Percentiles rank a stretch among this genome's conserved stretches.
phyloP scores from a whole-genome alignment of 2,888 invertebrate genomes.

The Apodemia duryi region DNA sequence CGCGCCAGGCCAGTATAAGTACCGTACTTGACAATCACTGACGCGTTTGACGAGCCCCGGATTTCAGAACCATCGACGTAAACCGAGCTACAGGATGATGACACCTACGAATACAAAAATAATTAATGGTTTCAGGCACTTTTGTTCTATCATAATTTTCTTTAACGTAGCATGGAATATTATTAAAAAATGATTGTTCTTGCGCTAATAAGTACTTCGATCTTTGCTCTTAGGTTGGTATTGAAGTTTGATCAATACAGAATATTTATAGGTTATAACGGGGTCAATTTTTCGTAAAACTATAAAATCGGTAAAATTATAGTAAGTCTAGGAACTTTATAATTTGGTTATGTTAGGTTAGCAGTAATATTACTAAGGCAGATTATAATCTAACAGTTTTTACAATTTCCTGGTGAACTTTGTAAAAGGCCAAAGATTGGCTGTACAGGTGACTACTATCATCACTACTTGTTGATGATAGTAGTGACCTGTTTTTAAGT shows the following conservation, averaged over 20 bases:
- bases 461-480: too few species aligned
- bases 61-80: constrained; percentile 98
- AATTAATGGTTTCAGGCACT: background rate
- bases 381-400: too few species aligned
- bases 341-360: too few species aligned
- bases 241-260: background rate
- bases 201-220: background rate
- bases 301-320: too few species aligned
- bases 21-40: constrained; percentile 94
- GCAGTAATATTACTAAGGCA: too few species aligned
- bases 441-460: too few species aligned
- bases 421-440: too few species aligned
- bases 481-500: too few species aligned
- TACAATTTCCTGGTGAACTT: too few species aligned
- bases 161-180: background rate
- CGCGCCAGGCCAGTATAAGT: constrained; percentile 92
- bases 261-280: background rate
- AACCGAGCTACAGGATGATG: constrained; percentile 96
- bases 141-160: background rate
- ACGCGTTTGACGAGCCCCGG: constrained; percentile 95
- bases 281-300: too few species aligned
- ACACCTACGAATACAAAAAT: constrained; percentile 82
- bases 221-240: background rate
- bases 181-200: too few species aligned
- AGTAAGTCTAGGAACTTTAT: too few species aligned